Evolutionary conservation across 2,797 vertebrate genomes (phyloP).

Genomic region (Salmo trutta): DNA sequence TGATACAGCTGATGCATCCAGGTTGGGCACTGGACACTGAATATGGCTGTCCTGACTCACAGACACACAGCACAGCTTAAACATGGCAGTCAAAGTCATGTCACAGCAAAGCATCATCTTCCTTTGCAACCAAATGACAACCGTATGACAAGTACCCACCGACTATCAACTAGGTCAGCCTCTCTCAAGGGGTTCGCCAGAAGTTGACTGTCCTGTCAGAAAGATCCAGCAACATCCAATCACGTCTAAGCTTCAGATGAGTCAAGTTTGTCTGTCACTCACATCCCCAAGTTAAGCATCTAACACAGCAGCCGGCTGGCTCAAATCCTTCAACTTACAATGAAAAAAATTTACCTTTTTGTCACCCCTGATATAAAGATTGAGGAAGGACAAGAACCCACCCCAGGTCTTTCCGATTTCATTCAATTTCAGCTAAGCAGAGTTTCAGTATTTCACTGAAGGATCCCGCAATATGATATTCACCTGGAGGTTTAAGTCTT

Average conservation of each 20-base stretch:
- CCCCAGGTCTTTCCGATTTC: not conserved
- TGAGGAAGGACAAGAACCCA: not conserved
- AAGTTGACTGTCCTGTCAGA: not conserved
- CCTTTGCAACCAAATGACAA: not conserved
- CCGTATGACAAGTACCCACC: not conserved
- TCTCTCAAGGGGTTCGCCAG: not conserved
- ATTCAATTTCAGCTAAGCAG: not conserved
- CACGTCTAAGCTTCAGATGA: not conserved
- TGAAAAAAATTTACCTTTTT: not conserved
- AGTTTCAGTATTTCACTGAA: not conserved
- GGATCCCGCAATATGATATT: not conserved
- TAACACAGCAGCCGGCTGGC: not conserved
- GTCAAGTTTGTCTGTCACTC: not conserved
- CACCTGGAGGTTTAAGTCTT: not conserved
- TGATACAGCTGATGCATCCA: too few species aligned
- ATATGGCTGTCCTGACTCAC: not conserved
- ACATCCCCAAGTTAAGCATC: not conserved
- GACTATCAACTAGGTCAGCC: not conserved
- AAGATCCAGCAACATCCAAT: not conserved
- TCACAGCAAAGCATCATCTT: not conserved
- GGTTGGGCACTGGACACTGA: not conserved
- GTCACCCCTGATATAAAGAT: not conserved
- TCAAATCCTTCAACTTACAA: not conserved
- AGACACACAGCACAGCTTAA: not conserved
- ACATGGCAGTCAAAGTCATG: not conserved